Percentiles rank a stretch among this genome's conserved stretches.
These are phyloP conservation scores for Dromas ardeola DNA, from an alignment of 2,113 vertebrate genomes.

Conservation along the genomic window DNA sequence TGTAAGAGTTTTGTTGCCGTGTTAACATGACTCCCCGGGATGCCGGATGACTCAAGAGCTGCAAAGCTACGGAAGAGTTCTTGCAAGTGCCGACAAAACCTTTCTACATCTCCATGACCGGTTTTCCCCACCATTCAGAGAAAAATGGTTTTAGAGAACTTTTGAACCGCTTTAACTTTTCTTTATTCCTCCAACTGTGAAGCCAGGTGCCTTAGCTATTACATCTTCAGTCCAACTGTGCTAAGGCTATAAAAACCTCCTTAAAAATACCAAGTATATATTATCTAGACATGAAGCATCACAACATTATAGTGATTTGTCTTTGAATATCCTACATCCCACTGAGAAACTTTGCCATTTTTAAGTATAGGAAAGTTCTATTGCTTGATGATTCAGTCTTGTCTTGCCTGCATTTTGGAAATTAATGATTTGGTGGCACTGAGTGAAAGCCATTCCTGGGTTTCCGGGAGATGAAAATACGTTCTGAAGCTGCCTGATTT, in stretches of 20 bases:
- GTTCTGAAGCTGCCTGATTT: background rate
- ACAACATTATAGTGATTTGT: background rate
- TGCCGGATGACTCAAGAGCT: background rate
- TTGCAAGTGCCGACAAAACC: background rate
- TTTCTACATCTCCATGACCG: background rate
- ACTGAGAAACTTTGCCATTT: background rate
- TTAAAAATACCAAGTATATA: constrained; percentile 37
- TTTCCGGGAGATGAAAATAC: background rate
- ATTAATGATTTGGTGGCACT: background rate
- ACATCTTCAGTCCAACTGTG: background rate
- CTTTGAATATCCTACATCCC: background rate
- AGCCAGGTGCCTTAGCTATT: constrained; percentile 19
- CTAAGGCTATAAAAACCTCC: constrained; percentile 10
- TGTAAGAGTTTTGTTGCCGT: background rate
- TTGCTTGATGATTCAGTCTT: background rate
- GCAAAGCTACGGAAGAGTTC: background rate
- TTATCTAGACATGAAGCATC: constrained; percentile 18
- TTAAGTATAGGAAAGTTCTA: background rate
- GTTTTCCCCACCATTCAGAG: background rate
- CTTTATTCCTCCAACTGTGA: constrained; percentile 45
- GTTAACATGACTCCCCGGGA: background rate
- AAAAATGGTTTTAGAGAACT: background rate
- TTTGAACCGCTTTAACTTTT: constrained; percentile 26
- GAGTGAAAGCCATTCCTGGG: background rate
- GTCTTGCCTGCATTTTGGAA: background rate